Percentiles rank a stretch among this genome's conserved stretches.
Conservation (phyloP, 2,113 vertebrate species). For the Tychaedon coryphoeus region DNA sequence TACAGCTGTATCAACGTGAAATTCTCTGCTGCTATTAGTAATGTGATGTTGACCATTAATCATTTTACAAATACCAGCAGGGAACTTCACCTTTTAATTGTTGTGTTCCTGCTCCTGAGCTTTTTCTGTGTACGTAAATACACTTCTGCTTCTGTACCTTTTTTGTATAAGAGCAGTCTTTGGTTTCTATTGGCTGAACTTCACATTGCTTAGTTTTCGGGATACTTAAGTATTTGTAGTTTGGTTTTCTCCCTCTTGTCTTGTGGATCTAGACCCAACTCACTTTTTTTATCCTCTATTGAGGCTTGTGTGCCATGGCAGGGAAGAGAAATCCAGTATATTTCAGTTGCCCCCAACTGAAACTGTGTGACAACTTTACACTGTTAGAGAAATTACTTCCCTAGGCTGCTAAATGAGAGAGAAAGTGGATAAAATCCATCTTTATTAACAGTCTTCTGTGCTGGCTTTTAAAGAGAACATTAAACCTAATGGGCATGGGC, state of each 20-base stretch:
- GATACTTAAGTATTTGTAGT: neutral
- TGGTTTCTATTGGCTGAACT: neutral
- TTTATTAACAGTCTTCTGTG: neutral
- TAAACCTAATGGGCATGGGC: neutral
- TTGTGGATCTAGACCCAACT: neutral
- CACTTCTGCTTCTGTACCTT: neutral
- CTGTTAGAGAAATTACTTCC: neutral
- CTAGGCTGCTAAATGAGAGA: neutral
- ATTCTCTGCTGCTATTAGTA: neutral
- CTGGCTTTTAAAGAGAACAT: neutral
- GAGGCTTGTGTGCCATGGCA: neutral
- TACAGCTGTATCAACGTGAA: neutral
- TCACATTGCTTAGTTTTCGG: neutral
- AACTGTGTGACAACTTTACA: fast-evolving
- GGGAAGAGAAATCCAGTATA: neutral
- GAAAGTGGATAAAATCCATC: neutral
- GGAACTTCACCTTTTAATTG: neutral
- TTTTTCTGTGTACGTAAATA: neutral
- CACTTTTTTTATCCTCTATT: neutral
- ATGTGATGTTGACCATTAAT: neutral
- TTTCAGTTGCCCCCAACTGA: neutral
- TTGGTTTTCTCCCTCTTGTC: neutral
- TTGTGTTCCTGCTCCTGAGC: neutral
- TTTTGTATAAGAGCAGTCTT: neutral
- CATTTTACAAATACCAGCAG: neutral